phyloP scores from a whole-genome alignment of 2,113 vertebrate species.

The Micronisus gabar region DNA sequence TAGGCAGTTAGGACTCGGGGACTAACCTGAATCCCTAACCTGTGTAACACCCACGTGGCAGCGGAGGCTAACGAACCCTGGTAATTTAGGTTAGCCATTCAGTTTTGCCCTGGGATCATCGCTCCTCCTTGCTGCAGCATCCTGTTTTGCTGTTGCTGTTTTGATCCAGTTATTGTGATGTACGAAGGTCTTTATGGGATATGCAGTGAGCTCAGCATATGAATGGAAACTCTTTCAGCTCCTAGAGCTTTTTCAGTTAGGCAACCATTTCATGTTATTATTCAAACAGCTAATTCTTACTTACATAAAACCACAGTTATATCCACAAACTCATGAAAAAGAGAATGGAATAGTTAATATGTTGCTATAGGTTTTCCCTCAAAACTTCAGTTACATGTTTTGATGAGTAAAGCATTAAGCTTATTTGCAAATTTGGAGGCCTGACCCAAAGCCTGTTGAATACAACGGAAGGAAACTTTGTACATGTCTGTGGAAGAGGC shows the following conservation, averaged over 20 bases:
- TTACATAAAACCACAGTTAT: no score
- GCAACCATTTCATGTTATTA: accelerated
- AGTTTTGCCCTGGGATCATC: neutral
- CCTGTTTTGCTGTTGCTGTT: neutral
- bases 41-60: neutral
- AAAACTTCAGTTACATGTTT: neutral
- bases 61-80: neutral
- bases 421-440: neutral
- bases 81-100: neutral
- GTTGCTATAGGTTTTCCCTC: no score
- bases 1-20: neutral
- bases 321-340: neutral
- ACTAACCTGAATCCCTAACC: neutral
- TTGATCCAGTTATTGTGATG: neutral
- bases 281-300: neutral
- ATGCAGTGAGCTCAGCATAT: accelerated
- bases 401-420: neutral
- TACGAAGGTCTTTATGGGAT: neutral
- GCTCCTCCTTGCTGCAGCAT: neutral
- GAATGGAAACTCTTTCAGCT: neutral
- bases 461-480: neutral
- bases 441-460: neutral
- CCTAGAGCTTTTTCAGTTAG: neutral
- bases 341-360: neutral
- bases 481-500: neutral